phyloP scores from a whole-genome alignment of 2,797 vertebrate genomes.

The Catharus ustulatus region DNA sequence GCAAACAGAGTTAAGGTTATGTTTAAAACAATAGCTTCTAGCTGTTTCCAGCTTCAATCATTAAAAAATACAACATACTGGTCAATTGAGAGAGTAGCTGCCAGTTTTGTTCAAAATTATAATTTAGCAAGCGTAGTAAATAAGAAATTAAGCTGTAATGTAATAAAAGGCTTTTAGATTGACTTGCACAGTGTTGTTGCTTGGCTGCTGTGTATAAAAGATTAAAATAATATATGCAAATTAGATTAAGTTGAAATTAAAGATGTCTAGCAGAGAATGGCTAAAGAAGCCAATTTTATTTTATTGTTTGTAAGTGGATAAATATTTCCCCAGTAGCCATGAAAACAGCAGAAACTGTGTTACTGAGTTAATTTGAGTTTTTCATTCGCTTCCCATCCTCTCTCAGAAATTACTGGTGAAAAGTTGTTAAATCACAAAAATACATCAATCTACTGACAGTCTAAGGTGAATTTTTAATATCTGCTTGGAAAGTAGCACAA shows the following conservation, averaged over 20 bases:
- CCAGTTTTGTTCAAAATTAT: constrained; percentile 59
- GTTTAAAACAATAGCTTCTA: constrained; percentile 53
- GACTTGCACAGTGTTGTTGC: neutral
- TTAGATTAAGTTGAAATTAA: constrained; percentile 64
- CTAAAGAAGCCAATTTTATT: constrained; percentile 52
- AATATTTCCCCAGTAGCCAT: constrained; percentile 33
- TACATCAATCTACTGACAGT: neutral
- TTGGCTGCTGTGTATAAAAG: constrained; percentile 63
- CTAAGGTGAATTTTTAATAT: neutral
- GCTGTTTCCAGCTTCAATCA: constrained; percentile 30
- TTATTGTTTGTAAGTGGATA: constrained; percentile 45
- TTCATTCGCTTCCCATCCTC: neutral
- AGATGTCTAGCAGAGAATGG: constrained; percentile 49
- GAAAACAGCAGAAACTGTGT: neutral
- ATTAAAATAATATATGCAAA: constrained; percentile 74
- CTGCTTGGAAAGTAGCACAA: neutral
- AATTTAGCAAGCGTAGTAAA: constrained; percentile 41
- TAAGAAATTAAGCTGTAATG: constrained; percentile 54
- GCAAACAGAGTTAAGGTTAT: constrained; percentile 42
- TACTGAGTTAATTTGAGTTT: neutral
- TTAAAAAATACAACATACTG: constrained; percentile 36
- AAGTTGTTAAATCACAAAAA: neutral
- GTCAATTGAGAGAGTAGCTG: constrained; percentile 53
- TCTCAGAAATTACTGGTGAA: neutral
- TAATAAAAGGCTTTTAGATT: constrained; percentile 56